Conservation (phyloP, 2,797 vertebrate genomes). For the Vultur gryphus region DNA sequence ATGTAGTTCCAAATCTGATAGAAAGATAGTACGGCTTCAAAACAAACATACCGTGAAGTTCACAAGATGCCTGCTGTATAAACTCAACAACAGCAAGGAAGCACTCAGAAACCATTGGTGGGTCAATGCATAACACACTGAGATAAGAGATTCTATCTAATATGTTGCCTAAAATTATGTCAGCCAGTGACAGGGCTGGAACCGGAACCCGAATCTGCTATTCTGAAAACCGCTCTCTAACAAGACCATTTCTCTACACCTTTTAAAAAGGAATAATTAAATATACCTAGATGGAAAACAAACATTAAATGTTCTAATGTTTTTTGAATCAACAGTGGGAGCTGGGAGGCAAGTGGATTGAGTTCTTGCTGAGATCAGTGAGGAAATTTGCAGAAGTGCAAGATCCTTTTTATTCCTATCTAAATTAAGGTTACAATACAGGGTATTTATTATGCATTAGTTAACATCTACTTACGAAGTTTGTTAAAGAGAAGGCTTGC, state of each 20-base stretch:
- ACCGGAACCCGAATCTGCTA: not conserved
- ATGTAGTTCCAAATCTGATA: not conserved
- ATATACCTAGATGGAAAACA: not conserved
- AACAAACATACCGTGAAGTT: not conserved
- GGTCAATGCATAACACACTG: accelerated
- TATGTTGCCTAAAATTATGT: not conserved
- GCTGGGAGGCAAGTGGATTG: not conserved
- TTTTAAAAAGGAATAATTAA: not conserved
- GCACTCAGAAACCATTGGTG: not conserved
- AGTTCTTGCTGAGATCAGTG: not conserved
- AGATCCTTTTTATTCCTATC: not conserved
- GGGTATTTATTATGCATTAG: not conserved
- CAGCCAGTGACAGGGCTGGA: not conserved
- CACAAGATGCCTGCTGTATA: not conserved
- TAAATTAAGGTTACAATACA: not conserved
- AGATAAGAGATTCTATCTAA: not conserved
- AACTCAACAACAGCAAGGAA: not conserved
- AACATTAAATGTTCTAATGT: not conserved
- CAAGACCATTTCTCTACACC: not conserved
- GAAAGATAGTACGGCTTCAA: not conserved
- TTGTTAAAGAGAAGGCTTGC: not conserved
- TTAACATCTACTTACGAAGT: not conserved
- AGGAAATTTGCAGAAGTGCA: not conserved
- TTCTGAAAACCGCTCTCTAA: not conserved
- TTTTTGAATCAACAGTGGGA: not conserved